Evolutionary conservation across 1,140 invertebrate species (phyloP).

Genomic region (Pararge aegeria): DNA sequence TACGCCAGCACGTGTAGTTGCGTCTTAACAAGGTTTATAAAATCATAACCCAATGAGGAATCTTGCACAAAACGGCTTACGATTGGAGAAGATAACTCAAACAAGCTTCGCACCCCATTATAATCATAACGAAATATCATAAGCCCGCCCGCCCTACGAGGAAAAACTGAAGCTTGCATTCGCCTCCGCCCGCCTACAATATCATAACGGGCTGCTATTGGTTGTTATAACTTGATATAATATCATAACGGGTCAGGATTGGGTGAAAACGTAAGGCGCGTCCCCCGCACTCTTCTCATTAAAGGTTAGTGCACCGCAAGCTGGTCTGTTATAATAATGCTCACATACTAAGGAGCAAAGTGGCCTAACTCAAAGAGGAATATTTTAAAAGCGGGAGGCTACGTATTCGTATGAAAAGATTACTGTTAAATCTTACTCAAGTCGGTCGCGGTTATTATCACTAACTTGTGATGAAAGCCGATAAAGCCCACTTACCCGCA

Average conservation of each 20-base stretch:
- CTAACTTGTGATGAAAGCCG: too few species aligned
- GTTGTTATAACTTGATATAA: slow-evolving; percentile 75
- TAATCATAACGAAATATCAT: slow-evolving; percentile 77
- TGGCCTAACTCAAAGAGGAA: neutral
- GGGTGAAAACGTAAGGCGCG: slow-evolving; percentile 52
- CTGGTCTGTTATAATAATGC: slow-evolving; percentile 58
- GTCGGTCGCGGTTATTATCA: too few species aligned
- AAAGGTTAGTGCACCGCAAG: slow-evolving; percentile 71
- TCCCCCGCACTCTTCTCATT: slow-evolving; percentile 56
- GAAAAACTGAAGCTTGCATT: slow-evolving; percentile 65
- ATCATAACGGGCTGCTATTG: slow-evolving; percentile 76
- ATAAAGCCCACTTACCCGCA: too few species aligned
- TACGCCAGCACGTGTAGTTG: too few species aligned
- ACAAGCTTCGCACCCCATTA: slow-evolving; percentile 59
- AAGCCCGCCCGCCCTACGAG: slow-evolving; percentile 69
- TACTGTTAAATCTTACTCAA: too few species aligned
- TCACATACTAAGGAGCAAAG: neutral
- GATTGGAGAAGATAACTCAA: slow-evolving; percentile 48
- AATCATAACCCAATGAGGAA: slow-evolving; percentile 21
- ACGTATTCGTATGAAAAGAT: too few species aligned
- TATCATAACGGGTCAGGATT: slow-evolving; percentile 77
- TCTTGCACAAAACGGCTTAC: slow-evolving; percentile 29
- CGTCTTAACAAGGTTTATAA: too few species aligned
- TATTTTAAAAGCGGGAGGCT: neutral
- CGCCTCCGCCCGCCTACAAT: slow-evolving; percentile 68